These are phyloP conservation scores for Acanthochromis polyacanthus DNA, from an alignment of 2,113 vertebrate species.

Conservation along the genomic window DNA sequence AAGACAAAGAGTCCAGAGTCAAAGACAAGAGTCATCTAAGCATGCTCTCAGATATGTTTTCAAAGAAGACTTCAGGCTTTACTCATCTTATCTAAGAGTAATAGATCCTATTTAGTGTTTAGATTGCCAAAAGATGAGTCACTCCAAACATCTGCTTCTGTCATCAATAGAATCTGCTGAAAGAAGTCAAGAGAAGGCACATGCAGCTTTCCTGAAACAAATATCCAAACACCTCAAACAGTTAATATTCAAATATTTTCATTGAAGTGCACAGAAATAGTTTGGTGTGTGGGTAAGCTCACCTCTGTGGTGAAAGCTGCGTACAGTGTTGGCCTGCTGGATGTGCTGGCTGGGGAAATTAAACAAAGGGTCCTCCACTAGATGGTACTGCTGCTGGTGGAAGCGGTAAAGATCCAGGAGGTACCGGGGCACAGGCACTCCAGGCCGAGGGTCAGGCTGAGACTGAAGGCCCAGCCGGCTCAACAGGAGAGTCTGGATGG, in stretches of 20 bases:
- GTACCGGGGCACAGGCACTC: slow-evolving; percentile 81
- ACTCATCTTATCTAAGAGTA: slow-evolving; percentile 29
- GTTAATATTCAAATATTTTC: no score
- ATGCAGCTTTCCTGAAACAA: no score
- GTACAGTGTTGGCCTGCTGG: slow-evolving; percentile 85
- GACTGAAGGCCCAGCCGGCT: slow-evolving; percentile 80
- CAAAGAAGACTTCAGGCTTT: background rate
- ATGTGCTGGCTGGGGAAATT: slow-evolving; percentile 83
- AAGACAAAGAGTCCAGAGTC: slow-evolving; percentile 1
- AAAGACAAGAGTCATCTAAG: background rate
- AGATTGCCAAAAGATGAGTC: slow-evolving; percentile 20
- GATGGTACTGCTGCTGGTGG: slow-evolving; percentile 84
- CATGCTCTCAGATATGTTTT: background rate
- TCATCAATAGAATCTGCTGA: slow-evolving; percentile 6
- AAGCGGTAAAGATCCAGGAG: slow-evolving; percentile 87
- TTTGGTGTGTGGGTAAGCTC: slow-evolving; percentile 23
- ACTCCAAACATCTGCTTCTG: slow-evolving; percentile 25
- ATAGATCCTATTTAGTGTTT: background rate
- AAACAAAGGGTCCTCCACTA: slow-evolving; percentile 82
- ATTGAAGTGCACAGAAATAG: background rate
- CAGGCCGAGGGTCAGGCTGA: slow-evolving; percentile 80
- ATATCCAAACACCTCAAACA: no score
- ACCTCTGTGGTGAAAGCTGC: slow-evolving; percentile 87
- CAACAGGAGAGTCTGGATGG: slow-evolving; percentile 79
- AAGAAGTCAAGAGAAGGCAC: background rate